phyloP scores from a whole-genome alignment of 2,113 vertebrate genomes.

The Aplodontia rufa region DNA sequence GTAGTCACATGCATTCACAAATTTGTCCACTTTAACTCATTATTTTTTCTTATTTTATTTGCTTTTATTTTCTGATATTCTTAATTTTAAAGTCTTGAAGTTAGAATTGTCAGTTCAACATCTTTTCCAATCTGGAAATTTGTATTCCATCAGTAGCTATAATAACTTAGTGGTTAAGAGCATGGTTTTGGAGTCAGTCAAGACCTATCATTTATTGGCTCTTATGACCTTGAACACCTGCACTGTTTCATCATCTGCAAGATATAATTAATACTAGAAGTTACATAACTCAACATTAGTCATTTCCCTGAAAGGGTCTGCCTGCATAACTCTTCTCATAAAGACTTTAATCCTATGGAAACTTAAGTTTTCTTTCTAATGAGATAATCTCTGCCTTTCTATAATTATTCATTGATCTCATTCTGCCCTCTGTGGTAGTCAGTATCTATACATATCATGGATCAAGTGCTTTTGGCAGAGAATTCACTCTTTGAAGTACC shows the following conservation, averaged over 20 bases:
- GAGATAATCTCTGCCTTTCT: not conserved
- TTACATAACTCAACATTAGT: not conserved
- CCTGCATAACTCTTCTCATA: not conserved
- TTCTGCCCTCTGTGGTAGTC: not conserved
- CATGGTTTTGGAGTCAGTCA: slow-evolving; percentile 35
- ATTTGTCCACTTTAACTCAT: not conserved
- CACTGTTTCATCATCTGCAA: slow-evolving; percentile 7
- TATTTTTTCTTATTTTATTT: not conserved
- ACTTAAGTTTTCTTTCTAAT: not conserved
- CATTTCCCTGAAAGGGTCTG: slow-evolving; percentile 7
- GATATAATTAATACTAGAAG: not conserved
- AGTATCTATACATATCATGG: not conserved
- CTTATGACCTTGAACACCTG: not conserved
- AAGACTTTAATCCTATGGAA: not conserved
- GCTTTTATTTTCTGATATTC: not conserved
- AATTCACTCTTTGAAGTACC: not conserved
- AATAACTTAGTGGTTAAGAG: slow-evolving; percentile 20
- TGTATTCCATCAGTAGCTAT: slow-evolving; percentile 15
- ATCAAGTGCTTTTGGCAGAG: not conserved
- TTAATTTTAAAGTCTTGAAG: not conserved
- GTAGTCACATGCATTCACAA: not conserved
- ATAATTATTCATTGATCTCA: not conserved
- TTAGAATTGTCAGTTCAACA: slow-evolving; percentile 1
- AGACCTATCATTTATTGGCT: not conserved
- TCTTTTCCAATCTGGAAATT: slow-evolving; percentile 7